A percentile compares a stretch with the other conserved stretches of the same genome.
phyloP scores from a whole-genome alignment of 2,888 invertebrate genomes.

The Athripsodes cinereus region DNA sequence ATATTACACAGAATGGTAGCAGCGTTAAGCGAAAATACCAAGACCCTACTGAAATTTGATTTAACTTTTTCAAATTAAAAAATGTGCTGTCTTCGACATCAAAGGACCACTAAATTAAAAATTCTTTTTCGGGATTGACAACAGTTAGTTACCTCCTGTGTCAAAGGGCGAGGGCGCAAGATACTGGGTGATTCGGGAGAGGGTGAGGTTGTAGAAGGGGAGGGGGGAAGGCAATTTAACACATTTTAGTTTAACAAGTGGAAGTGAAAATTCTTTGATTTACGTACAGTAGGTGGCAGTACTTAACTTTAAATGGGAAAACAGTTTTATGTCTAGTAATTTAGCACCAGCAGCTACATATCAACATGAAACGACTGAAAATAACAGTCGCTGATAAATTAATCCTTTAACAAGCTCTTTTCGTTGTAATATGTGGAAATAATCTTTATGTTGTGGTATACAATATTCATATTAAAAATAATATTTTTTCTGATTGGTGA shows the following conservation, averaged over 20 bases:
- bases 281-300: background rate
- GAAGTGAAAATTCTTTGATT: slow-evolving; percentile 1
- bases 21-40: no score
- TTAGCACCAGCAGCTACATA: background rate
- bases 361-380: no score
- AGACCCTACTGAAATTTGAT: background rate
- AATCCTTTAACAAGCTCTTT: no score
- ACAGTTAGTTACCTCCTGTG: background rate
- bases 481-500: no score
- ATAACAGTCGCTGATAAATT: no score
- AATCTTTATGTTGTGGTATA: no score
- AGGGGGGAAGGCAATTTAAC: background rate
- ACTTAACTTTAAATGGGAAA: background rate
- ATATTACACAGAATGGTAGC: no score
- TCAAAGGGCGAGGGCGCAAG: background rate
- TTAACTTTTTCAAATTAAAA: slow-evolving; percentile 1
- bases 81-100: background rate
- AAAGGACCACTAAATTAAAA: slow-evolving; percentile 2
- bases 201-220: background rate
- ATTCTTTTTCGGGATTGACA: background rate
- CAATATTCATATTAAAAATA: no score
- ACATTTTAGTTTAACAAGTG: background rate
- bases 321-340: background rate
- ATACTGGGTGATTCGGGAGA: background rate
- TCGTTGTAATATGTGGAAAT: no score